Base-by-base conservation (phyloP, 2,888 invertebrate species). In the Vesta saturnalis region DNA sequence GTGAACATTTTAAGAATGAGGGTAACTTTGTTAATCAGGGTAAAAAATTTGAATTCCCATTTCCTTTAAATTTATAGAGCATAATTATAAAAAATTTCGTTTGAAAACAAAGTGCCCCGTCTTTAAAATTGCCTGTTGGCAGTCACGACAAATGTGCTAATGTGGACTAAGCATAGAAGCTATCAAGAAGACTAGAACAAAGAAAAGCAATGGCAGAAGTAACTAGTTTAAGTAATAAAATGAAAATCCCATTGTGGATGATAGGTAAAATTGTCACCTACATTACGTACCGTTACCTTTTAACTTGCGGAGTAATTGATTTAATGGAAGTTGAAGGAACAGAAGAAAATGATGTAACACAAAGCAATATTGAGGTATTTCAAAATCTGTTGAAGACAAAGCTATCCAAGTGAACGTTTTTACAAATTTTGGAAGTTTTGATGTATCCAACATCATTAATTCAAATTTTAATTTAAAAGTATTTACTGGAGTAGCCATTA, bases 311-410 rank as follows among this genome's bases (percentile, higher is more conserved):
- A 43, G 43, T 43, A 43, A 43, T 43, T 43, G 43, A 43, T 43
- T 43, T 43, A n/a, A 43, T 43, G 43, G 43, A 43, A 43, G 43
- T 14, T 43, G 43, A 43, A 43, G 43, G 43, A 43, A 43, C 43
- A 43, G 14, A 43, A 43, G 43, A 10, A 43, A 43, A 43, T 43
- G 43, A 5, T 43, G 12, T 43, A 43, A 43, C 14, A 43, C 43
- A 43, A 43, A 43, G 43, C 14, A 14, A 43, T 3, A 43, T 43
- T 43, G 14, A 43, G 10, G 43, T 43, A 43, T 43, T 43, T n/a
- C 43, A 43, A 43, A 43, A 43, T 3, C 43, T 43, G 43, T 43
- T 43, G 43, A 43, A 14, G 43, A 43, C 43, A 43, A 43, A 43
- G 43, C 43, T n/a, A 43, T 43, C 10, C 43, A 43, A 43, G 43